A percentile compares a stretch with the other conserved stretches of the same genome.
phyloP scores from a whole-genome alignment of 2,113 vertebrate genomes.

The Grammomys surdaster region DNA sequence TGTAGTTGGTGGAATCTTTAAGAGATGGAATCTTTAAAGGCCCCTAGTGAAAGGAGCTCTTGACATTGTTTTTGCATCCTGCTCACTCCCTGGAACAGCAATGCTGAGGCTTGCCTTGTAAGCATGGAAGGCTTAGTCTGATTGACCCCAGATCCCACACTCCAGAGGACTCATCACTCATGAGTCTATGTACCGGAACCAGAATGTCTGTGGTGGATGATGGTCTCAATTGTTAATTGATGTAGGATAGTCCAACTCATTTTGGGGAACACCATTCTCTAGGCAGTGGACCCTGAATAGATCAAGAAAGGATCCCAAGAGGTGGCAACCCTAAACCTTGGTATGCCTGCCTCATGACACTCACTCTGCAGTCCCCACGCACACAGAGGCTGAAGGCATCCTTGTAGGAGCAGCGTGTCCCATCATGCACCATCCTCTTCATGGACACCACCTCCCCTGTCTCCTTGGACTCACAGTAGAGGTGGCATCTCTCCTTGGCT shows the following conservation, averaged over 20 bases:
- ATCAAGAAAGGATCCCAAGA: not conserved
- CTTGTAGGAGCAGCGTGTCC: slow-evolving; percentile 98
- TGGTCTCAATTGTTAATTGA: not conserved
- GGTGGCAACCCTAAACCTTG: fast-evolving
- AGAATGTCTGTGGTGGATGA: not conserved
- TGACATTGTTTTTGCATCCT: not conserved
- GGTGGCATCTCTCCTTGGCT: slow-evolving; percentile 96
- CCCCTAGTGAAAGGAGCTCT: not conserved
- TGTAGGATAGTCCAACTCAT: not conserved
- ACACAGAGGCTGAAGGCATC: slow-evolving; percentile 96
- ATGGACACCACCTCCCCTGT: slow-evolving; percentile 93
- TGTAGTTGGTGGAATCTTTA: not conserved
- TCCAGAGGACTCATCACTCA: not conserved
- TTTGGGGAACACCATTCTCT: not conserved
- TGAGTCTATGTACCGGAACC: not conserved
- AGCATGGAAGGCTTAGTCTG: not conserved
- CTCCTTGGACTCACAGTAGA: slow-evolving; percentile 96
- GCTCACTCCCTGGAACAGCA: not conserved
- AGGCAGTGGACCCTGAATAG: not conserved
- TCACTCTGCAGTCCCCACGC: slow-evolving; percentile 95
- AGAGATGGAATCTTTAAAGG: not conserved
- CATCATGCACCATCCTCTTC: slow-evolving; percentile 93
- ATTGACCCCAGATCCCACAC: not conserved
- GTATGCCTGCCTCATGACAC: slow-evolving; percentile 38
- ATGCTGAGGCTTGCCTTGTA: not conserved